These are phyloP conservation scores for Oegoconia quadripuncta DNA, from an alignment of 2,888 invertebrate species.

Conservation along the genomic window DNA sequence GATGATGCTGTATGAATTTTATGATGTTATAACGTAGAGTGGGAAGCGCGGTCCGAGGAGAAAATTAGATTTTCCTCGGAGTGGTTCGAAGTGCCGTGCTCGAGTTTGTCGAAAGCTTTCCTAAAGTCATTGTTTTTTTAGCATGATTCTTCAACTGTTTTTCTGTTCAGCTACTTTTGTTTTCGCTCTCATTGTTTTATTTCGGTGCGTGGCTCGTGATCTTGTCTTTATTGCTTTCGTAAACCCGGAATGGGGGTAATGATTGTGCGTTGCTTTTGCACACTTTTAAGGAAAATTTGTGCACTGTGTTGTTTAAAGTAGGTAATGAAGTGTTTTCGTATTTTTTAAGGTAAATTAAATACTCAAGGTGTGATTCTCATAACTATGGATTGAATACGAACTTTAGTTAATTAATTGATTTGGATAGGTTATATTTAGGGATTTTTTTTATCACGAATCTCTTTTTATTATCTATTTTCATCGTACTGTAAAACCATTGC, in stretches of 20 bases:
- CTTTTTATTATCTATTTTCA: too few species aligned
- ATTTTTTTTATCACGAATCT: too few species aligned
- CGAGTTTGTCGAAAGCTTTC: slow-evolving; percentile 70
- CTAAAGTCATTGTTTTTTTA: slow-evolving; percentile 52
- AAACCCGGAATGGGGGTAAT: slow-evolving; percentile 36
- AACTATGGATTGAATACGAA: too few species aligned
- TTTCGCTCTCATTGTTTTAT: slow-evolving; percentile 61
- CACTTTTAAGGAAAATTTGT: slow-evolving; percentile 28
- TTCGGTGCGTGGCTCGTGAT: slow-evolving; percentile 40
- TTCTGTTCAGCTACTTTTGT: slow-evolving; percentile 64
- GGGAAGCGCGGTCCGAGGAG: slow-evolving; percentile 59
- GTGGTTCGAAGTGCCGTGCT: slow-evolving; percentile 62
- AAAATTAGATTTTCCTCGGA: slow-evolving; percentile 74
- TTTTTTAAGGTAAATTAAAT: too few species aligned
- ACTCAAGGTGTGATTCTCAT: too few species aligned
- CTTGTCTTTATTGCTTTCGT: slow-evolving; percentile 45
- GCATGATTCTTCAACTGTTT: slow-evolving; percentile 64
- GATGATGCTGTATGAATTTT: slow-evolving; percentile 54
- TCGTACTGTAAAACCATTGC: too few species aligned
- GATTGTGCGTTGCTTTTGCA: slow-evolving; percentile 33
- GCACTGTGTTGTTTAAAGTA: too few species aligned
- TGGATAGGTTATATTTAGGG: too few species aligned
- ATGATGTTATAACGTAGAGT: slow-evolving; percentile 58
- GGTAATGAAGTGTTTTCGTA: too few species aligned
- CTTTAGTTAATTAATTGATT: too few species aligned